These are phyloP conservation scores for Sus cebifrons DNA, from an alignment of 2,797 vertebrate genomes.

Conservation along the genomic window DNA sequence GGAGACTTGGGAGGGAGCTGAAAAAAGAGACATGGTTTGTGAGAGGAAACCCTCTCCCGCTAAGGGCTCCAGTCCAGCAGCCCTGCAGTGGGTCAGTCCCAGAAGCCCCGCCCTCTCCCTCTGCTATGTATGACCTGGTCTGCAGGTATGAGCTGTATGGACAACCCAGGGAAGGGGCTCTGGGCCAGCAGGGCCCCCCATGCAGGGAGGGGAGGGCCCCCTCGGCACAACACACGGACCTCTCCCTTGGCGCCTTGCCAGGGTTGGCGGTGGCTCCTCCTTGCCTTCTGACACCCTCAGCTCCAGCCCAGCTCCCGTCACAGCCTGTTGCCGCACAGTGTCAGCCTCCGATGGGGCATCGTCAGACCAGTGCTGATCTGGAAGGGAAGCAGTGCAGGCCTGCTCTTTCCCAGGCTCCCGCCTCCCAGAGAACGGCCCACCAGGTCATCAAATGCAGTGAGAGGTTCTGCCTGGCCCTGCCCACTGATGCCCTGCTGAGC, in stretches of 20 bases:
- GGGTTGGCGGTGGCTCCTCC: conserved; percentile 73
- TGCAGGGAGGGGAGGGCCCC: background rate
- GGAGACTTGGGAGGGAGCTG: conserved; percentile 85
- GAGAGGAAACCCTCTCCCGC: background rate
- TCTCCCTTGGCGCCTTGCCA: background rate
- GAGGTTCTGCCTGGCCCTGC: background rate
- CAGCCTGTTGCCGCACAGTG: conserved; percentile 90
- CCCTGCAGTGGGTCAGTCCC: too few relatives aligned
- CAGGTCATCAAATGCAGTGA: background rate
- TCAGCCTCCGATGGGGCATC: conserved; percentile 96
- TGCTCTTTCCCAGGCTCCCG: background rate
- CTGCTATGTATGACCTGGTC: background rate
- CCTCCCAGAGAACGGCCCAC: background rate
- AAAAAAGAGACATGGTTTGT: conserved; percentile 16
- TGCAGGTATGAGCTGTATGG: background rate
- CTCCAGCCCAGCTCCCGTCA: conserved; percentile 81
- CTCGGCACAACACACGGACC: conserved; percentile 87
- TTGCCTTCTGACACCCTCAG: conserved; percentile 87
- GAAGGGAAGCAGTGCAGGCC: background rate
- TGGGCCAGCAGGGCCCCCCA: too few relatives aligned
- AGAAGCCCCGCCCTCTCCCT: too few relatives aligned
- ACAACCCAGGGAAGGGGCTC: background rate
- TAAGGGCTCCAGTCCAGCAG: too few relatives aligned
- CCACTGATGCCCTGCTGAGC: background rate
- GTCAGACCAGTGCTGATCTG: conserved; percentile 89